Evolutionary conservation across 2,113 vertebrate genomes (phyloP).

Genomic region (Enhydra lutris): DNA sequence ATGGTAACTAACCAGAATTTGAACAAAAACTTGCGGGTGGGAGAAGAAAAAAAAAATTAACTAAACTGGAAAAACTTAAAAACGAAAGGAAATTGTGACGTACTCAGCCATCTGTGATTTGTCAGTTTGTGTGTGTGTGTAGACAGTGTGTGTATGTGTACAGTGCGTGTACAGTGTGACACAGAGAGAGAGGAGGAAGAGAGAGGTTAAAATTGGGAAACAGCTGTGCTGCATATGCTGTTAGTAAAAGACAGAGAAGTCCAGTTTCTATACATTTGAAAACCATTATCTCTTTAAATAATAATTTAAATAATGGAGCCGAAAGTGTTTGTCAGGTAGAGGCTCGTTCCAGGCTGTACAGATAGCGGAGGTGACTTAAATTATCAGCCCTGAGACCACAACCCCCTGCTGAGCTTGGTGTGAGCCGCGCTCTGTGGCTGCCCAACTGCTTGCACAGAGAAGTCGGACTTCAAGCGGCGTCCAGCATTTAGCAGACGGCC

Average conservation of each 20-base stretch:
- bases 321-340: neutral
- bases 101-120: neutral
- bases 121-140: no score
- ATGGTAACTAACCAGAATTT: neutral
- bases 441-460: no score
- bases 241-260: neutral
- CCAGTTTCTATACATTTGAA: neutral
- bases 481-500: neutral
- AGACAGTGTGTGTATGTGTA: no score
- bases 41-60: neutral
- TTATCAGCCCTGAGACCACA: neutral
- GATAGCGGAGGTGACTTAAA: neutral
- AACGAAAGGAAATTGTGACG: neutral
- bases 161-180: accelerated
- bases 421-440: accelerated
- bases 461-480: neutral
- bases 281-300: neutral
- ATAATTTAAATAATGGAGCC: neutral
- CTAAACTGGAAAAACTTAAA: neutral
- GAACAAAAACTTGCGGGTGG: neutral
- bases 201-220: neutral
- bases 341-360: neutral
- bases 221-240: neutral
- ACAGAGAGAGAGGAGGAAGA: neutral
- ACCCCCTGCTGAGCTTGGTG: neutral